Evolutionary conservation across 2,888 invertebrate genomes (phyloP), one percentile per base, ranked within the genome.

Genomic region (Protophormia terraenovae): DNA sequence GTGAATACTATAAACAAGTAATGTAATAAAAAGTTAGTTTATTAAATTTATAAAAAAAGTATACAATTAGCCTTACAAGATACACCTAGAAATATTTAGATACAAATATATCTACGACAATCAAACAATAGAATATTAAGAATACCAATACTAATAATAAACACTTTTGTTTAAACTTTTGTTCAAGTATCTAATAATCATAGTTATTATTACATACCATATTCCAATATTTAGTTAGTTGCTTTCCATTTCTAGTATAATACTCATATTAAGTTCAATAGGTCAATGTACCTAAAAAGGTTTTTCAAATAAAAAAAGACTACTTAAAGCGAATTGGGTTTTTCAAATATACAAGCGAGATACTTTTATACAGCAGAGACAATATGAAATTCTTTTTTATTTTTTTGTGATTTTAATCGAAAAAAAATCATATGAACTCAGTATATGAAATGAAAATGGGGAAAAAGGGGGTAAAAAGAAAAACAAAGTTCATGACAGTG

Each of bases 181-280:
- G 27, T 14, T 10, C 38, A 14, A 72, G 16, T 47, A 77, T 67
- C 24, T 27, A 53, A 71, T 53, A 64, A 50, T 38, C 29, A 58
- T 53, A 41, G 14, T 53, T 53, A 35, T 14, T 45, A 29, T 8
- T 35, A 8, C 6, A 14, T 58, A 64, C 66, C n/a, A n/a, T n/a
- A n/a, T 53, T 47, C 16, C 27, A 41, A 41, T 53, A 47, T 62
- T 73, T 38, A 6, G 19, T 29, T 45, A n/a, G n/a, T n/a, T 45
- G 12, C 8, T 22, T 50, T 50, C 22, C 14, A n/a, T 71, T 71
- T 64, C 32, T 62, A 29, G 45, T 71, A 41, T 55, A 82, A 82
- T 71, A 71, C 69, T 71, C 53, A 50, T 79, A 85, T 82, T 82
- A 82, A 82, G 85, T 82, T 85, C 82, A 85, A 78, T 82, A 69